phyloP scores from a whole-genome alignment of 2,888 invertebrate genomes.

The Penaeus monodon region DNA sequence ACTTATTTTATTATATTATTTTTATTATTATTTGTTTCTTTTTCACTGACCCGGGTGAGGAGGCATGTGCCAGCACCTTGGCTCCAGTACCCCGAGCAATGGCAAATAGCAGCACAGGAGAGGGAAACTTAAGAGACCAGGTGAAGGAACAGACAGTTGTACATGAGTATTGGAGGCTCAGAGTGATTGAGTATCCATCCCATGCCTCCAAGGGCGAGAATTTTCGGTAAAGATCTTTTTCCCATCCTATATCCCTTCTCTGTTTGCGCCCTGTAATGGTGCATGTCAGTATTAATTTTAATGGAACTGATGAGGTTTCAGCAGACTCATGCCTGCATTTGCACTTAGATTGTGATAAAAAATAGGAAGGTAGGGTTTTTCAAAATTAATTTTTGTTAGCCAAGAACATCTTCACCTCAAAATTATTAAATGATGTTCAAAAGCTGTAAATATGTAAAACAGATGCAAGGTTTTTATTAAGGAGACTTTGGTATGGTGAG shows the following conservation, averaged over 20 bases:
- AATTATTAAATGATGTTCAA: no score
- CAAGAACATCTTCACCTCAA: no score
- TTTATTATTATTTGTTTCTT: not conserved
- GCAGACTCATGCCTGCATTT: no score
- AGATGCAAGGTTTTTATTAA: no score
- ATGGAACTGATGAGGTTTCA: not conserved
- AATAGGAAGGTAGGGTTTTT: no score
- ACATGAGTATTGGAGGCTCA: constrained; percentile 90
- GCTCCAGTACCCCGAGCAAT: constrained; percentile 82
- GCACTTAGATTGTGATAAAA: no score
- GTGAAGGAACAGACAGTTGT: constrained; percentile 84
- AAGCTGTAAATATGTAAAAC: no score
- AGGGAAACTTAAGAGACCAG: constrained; percentile 82
- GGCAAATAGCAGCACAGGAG: constrained; percentile 74
- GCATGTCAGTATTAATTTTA: not conserved
- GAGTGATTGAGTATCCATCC: constrained; percentile 97
- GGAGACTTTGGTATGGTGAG: no score
- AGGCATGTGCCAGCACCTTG: constrained; percentile 76
- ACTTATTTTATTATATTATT: no score
- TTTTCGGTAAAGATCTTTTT: constrained; percentile 52
- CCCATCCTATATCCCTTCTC: not conserved
- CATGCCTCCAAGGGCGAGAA: constrained; percentile 71
- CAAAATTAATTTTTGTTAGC: no score
- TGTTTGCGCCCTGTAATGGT: no score
- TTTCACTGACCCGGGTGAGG: constrained; percentile 66